These are phyloP conservation scores for Nycticebus coucang DNA, from an alignment of 2,113 vertebrate genomes.

Conservation along the genomic window DNA sequence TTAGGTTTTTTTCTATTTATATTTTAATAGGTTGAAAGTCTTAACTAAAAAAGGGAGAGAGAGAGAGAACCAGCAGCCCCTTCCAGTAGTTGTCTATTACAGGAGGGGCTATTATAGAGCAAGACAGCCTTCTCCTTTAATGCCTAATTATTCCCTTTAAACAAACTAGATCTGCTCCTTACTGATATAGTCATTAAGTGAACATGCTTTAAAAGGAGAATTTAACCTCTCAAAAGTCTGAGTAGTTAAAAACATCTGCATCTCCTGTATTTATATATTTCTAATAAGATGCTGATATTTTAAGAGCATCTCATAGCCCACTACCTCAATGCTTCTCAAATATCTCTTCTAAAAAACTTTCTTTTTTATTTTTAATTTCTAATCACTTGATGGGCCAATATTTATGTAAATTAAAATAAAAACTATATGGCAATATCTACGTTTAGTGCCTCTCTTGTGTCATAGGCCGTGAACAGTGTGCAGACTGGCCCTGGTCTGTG, in stretches of 20 bases:
- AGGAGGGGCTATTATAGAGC: neutral
- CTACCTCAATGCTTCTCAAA: constrained; percentile 23
- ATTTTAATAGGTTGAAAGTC: constrained; percentile 20
- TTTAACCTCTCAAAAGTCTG: neutral
- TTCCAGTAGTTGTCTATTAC: constrained; percentile 10
- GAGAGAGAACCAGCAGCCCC: neutral
- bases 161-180: neutral
- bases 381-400: neutral
- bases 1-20: constrained; percentile 26
- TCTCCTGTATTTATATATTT: neutral
- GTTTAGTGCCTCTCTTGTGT: neutral
- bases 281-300: neutral
- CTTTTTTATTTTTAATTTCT: neutral
- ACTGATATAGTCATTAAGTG: neutral
- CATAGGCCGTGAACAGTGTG: neutral
- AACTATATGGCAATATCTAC: neutral
- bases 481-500: neutral
- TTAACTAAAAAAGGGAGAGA: neutral
- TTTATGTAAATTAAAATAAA: constrained; percentile 24
- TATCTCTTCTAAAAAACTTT: constrained; percentile 1
- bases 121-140: constrained; percentile 43
- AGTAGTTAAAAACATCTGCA: constrained; percentile 4
- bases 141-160: constrained; percentile 48
- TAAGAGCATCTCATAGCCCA: neutral
- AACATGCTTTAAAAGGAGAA: constrained; percentile 1